These are phyloP conservation scores for Coptotermes formosanus DNA, from an alignment of 1,140 invertebrate species.

Conservation along the genomic window DNA sequence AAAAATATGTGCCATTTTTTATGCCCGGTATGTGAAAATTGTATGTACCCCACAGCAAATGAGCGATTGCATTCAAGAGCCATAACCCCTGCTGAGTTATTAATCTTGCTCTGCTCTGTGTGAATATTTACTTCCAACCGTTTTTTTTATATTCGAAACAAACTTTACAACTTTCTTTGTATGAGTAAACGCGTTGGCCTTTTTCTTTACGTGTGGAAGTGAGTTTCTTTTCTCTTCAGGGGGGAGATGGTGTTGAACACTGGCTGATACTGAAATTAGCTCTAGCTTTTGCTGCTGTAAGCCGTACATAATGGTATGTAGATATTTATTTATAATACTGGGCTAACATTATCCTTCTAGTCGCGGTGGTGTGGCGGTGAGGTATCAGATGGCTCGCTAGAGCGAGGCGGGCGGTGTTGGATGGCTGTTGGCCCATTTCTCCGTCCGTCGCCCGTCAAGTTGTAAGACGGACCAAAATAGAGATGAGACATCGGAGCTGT, in stretches of 20 bases:
- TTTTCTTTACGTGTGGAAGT: neutral
- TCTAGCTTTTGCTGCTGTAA: neutral
- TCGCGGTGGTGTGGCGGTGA: neutral
- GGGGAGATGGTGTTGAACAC: neutral
- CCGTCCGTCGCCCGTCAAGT: neutral
- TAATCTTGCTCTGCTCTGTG: neutral
- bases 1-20: too few relatives aligned
- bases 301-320: constrained; percentile 2
- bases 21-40: too few relatives aligned
- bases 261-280: neutral
- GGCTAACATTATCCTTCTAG: neutral
- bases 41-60: too few relatives aligned
- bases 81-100: neutral
- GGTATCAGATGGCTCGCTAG: neutral
- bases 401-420: neutral
- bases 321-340: constrained; percentile 18
- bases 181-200: neutral
- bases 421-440: constrained; percentile 9
- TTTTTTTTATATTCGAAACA: neutral
- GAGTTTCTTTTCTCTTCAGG: too few relatives aligned
- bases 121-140: neutral
- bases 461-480: neutral
- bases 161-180: neutral
- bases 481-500: constrained; percentile 4
- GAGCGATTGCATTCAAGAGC: too few relatives aligned